Evolutionary conservation across 2,797 vertebrate genomes (phyloP).

Genomic region (Erpetoichthys calabaricus): DNA sequence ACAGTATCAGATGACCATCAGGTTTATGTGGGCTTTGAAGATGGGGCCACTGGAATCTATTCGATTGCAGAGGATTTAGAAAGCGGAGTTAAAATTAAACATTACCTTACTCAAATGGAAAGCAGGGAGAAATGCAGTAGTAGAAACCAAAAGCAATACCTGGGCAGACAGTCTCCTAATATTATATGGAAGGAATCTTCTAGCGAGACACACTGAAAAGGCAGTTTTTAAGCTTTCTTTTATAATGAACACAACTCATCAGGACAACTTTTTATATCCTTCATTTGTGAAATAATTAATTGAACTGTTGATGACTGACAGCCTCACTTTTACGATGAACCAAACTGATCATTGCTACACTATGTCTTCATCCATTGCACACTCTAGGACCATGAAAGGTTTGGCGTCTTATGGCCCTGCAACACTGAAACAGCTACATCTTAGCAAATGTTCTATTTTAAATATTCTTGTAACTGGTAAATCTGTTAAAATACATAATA

Average conservation of each 20-base stretch:
- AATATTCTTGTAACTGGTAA: too few species aligned
- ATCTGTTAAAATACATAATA: too few species aligned
- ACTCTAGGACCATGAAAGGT: too few species aligned
- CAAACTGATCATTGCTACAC: too few species aligned
- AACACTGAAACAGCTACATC: too few species aligned
- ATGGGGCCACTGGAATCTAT: constrained; percentile 54
- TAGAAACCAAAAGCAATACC: neutral
- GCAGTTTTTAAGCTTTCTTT: neutral
- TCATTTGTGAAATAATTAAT: neutral
- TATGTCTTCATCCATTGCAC: too few species aligned
- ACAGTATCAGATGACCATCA: constrained; percentile 23
- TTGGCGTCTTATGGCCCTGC: too few species aligned
- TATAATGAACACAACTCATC: neutral
- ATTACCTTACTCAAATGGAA: neutral
- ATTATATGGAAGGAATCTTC: neutral
- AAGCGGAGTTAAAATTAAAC: constrained; percentile 11
- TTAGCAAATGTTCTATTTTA: too few species aligned
- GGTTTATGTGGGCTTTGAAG: constrained; percentile 55
- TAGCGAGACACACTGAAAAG: neutral
- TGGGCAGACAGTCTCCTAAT: neutral
- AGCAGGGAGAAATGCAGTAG: neutral
- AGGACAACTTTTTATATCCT: neutral
- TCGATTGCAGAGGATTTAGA: constrained; percentile 26
- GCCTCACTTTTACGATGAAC: too few species aligned
- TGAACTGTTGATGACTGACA: too few species aligned